phyloP scores from a whole-genome alignment of 2,113 vertebrate genomes.

The Lasiurus borealis region DNA sequence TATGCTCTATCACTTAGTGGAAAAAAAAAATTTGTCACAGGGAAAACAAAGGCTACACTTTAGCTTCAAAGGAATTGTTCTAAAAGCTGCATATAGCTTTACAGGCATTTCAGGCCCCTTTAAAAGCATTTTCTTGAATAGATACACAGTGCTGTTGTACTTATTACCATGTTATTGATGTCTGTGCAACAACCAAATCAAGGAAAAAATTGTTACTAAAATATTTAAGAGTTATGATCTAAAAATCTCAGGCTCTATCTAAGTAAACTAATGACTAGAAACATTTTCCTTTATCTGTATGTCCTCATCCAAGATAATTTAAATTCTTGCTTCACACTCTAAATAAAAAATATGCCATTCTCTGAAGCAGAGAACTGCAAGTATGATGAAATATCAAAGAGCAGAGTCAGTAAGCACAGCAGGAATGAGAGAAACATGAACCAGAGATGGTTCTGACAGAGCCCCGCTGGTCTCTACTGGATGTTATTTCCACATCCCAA shows the following conservation, averaged over 20 bases:
- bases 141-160: background rate
- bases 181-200: background rate
- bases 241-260: background rate
- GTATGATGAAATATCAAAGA: rapidly evolving
- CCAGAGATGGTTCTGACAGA: rapidly evolving
- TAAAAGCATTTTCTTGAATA: background rate
- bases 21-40: background rate
- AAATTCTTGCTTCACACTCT: background rate
- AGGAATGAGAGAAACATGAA: rapidly evolving
- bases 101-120: background rate
- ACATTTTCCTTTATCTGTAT: background rate
- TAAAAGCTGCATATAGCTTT: background rate
- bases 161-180: too few species aligned
- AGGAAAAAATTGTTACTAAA: background rate
- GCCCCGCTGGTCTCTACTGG: rapidly evolving
- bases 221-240: background rate
- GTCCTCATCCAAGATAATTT: background rate
- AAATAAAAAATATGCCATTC: background rate
- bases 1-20: background rate
- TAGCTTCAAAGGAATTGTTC: background rate
- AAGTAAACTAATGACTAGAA: background rate
- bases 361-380: background rate
- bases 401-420: background rate
- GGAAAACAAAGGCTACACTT: background rate
- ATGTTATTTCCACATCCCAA: background rate